These are phyloP conservation scores for Sphaerophoria taeniata DNA, from an alignment of 2,888 invertebrate species.

Conservation along the genomic window DNA sequence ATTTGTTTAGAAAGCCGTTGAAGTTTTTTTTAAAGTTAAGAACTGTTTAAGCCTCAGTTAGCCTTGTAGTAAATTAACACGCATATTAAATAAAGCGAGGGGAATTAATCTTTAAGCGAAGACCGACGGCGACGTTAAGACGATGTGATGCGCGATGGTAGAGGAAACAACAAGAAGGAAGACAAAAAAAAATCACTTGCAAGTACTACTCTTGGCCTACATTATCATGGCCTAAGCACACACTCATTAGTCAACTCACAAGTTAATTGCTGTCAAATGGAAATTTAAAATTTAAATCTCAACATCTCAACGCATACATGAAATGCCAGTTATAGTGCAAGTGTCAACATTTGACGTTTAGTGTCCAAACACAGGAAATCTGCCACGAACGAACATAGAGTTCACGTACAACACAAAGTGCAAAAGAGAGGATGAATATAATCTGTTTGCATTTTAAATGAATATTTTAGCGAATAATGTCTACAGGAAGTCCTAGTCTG, in stretches of 20 bases:
- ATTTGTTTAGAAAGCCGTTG: neutral
- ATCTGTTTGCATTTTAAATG: conserved; percentile 67
- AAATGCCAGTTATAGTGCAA: conserved; percentile 44
- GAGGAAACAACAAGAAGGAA: conserved; percentile 15
- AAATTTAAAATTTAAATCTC: conserved; percentile 43
- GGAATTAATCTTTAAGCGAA: conserved; percentile 59
- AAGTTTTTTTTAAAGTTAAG: conserved; percentile 30
- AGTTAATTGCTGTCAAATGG: conserved; percentile 67
- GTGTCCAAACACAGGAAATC: conserved; percentile 38
- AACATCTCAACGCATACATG: neutral
- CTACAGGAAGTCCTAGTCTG: conserved; percentile 46
- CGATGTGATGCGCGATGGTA: neutral
- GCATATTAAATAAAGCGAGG: conserved; percentile 66
- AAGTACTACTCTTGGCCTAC: conserved; percentile 53
- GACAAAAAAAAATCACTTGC: neutral
- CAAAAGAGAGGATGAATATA: conserved; percentile 34
- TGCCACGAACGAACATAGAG: conserved; percentile 11
- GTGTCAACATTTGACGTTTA: conserved; percentile 68
- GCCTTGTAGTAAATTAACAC: conserved; percentile 69
- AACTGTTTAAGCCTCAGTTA: conserved; percentile 40
- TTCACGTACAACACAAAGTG: conserved; percentile 8
- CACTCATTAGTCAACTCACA: conserved; percentile 26
- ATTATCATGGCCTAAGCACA: conserved; percentile 34
- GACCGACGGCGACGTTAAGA: neutral
- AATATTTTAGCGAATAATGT: conserved; percentile 60